A percentile compares a stretch with the other conserved stretches of the same genome.
These are phyloP conservation scores for Brotogeris chrysoptera DNA, from an alignment of 2,797 vertebrate genomes.

Conservation along the genomic window DNA sequence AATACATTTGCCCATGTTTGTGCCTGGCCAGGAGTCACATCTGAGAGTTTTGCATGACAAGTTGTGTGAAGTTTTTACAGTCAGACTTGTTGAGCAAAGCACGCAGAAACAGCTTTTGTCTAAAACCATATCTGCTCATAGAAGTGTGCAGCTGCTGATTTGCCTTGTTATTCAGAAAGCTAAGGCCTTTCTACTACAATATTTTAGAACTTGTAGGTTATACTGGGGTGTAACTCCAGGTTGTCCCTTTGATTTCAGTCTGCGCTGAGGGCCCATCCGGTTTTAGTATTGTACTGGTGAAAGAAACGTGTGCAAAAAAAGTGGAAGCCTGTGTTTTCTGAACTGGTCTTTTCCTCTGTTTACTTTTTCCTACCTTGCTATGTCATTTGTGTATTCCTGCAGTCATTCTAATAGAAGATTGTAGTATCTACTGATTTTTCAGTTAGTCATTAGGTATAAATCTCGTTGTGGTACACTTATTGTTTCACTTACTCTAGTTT, in stretches of 20 bases:
- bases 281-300: neutral
- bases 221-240: neutral
- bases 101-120: neutral
- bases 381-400: neutral
- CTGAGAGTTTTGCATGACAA: neutral
- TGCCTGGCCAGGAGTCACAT: neutral
- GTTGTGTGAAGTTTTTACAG: neutral
- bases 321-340: neutral
- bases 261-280: neutral
- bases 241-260: neutral
- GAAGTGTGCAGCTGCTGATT: neutral
- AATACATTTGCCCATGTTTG: rapidly evolving
- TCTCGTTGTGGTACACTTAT: neutral
- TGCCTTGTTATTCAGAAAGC: neutral
- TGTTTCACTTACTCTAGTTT: neutral
- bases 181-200: neutral
- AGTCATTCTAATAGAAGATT: neutral
- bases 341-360: rapidly evolving
- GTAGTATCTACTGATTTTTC: neutral
- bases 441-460: neutral
- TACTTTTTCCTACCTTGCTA: rapidly evolving
- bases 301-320: neutral
- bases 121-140: neutral
- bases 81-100: neutral
- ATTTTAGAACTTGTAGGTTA: neutral